A percentile compares a stretch with the other conserved stretches of the same genome.
These are phyloP conservation scores for Alfaro cultratus DNA, from an alignment of 2,797 vertebrate species.

Conservation along the genomic window DNA sequence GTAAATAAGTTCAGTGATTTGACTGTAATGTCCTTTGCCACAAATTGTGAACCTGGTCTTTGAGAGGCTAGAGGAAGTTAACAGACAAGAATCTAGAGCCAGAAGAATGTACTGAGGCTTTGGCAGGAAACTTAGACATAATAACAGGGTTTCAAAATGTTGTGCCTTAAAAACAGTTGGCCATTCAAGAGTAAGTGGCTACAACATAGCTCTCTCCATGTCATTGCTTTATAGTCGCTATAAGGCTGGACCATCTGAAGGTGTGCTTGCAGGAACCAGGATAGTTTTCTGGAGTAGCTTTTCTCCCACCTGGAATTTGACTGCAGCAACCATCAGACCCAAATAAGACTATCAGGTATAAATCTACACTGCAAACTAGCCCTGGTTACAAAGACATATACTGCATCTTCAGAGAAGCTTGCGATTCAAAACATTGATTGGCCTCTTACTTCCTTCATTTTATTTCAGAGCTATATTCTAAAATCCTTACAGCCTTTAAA, in stretches of 20 bases:
- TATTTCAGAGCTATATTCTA: neutral
- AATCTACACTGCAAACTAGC: neutral
- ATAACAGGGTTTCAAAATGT: constrained; percentile 81
- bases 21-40: constrained; percentile 38
- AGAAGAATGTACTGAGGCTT: constrained; percentile 76
- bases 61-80: constrained; percentile 54
- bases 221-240: constrained; percentile 36
- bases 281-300: neutral
- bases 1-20: constrained; percentile 19
- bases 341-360: neutral
- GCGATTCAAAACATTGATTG: neutral
- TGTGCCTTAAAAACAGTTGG: constrained; percentile 75
- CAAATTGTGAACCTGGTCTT: constrained; percentile 43
- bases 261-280: neutral
- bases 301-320: neutral
- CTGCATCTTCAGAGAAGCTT: no score
- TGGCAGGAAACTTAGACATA: constrained; percentile 79
- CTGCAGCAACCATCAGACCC: neutral
- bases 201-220: constrained; percentile 23
- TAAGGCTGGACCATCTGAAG: constrained; percentile 8
- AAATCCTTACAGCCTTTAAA: neutral
- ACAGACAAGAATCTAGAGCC: constrained; percentile 69
- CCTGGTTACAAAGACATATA: neutral
- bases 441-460: neutral
- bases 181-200: constrained; percentile 24